phyloP scores from a whole-genome alignment of 2,888 invertebrate genomes.

The Lypha dubia region DNA sequence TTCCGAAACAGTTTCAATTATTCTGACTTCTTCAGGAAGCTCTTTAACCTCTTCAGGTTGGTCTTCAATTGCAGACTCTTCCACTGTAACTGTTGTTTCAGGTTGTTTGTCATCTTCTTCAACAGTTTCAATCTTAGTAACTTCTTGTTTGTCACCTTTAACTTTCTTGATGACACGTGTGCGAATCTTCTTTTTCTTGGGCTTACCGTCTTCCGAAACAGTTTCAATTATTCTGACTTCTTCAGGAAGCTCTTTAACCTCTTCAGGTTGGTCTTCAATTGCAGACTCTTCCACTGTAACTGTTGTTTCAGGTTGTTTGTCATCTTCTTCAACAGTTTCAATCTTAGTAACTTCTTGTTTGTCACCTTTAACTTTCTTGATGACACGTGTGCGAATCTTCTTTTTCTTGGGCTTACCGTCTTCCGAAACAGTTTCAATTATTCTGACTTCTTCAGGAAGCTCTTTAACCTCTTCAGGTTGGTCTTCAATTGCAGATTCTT shows the following conservation, averaged over 20 bases:
- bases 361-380: conserved; percentile 32
- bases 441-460: conserved; percentile 16
- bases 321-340: conserved; percentile 27
- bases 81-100: conserved; percentile 10
- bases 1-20: neutral
- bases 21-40: neutral
- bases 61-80: conserved; percentile 4
- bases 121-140: conserved; percentile 22
- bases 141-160: conserved; percentile 15
- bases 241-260: conserved; percentile 1
- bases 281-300: conserved; percentile 3
- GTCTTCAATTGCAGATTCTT: conserved; percentile 4
- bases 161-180: conserved; percentile 11
- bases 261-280: conserved; percentile 8
- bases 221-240: conserved; percentile 10
- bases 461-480: conserved; percentile 7
- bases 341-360: conserved; percentile 42
- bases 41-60: conserved; percentile 1
- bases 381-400: conserved; percentile 28
- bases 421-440: conserved; percentile 18
- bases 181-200: conserved; percentile 19
- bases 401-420: conserved; percentile 28
- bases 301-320: conserved; percentile 15
- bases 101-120: conserved; percentile 15
- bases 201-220: neutral